Evolutionary conservation across 37 sponge, comb jelly and placozoan genomes (phyloP).

Genomic region (Aphrocallistes beatrix): DNA sequence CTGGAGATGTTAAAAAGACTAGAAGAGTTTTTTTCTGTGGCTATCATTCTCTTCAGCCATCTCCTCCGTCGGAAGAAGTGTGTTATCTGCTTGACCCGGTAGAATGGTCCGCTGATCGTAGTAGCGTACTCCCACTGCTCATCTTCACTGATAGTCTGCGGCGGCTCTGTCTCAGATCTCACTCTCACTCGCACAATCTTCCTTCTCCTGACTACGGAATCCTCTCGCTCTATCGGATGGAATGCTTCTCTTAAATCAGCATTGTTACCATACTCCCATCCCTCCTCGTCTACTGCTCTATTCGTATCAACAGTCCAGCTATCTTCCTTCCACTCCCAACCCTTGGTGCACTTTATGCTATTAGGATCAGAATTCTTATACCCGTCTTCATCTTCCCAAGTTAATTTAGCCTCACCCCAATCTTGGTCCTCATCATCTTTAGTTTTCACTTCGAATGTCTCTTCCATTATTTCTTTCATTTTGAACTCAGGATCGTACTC

Average conservation of each 20-base stretch:
- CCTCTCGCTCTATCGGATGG: background rate
- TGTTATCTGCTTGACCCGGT: background rate
- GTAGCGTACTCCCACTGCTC: constrained; percentile 19
- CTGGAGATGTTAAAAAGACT: background rate
- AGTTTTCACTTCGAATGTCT: background rate
- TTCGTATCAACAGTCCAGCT: constrained; percentile 73
- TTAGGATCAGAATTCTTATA: background rate
- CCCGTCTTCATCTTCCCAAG: background rate
- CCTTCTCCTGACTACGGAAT: background rate
- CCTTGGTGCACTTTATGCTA: constrained; percentile 52
- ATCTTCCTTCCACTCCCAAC: constrained; percentile 68
- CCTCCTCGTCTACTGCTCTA: constrained; percentile 88
- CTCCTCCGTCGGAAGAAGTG: background rate
- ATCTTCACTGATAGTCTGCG: constrained; percentile 17
- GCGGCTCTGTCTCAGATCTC: constrained; percentile 26
- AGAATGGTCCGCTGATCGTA: background rate
- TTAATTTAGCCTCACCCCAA: background rate
- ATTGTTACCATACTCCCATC: constrained; percentile 11
- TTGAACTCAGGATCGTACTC: constrained; percentile 2
- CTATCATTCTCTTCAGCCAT: constrained; percentile 1
- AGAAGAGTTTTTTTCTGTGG: background rate
- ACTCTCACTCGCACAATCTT: constrained; percentile 23
- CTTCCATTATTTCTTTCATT: background rate
- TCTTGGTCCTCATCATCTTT: background rate
- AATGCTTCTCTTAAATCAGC: background rate